Evolutionary conservation across 2,888 invertebrate species (phyloP).

Genomic region (Metallyticus violacea): DNA sequence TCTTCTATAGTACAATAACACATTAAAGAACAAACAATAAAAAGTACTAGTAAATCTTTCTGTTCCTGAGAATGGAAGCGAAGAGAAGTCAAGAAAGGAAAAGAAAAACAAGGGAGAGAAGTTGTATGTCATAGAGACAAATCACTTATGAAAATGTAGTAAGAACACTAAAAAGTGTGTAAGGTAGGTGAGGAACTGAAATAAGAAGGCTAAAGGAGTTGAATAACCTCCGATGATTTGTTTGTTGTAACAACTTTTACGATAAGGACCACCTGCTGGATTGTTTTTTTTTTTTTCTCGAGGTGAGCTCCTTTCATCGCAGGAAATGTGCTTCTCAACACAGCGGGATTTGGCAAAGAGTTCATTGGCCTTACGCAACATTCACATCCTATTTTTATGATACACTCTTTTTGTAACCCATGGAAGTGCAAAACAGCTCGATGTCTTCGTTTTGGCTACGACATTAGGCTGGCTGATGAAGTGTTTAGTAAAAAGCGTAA

Average conservation of each 20-base stretch:
- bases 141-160: too few relatives aligned
- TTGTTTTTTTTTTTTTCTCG: neutral
- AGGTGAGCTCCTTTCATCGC: neutral
- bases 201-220: neutral
- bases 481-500: neutral
- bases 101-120: too few relatives aligned
- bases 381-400: neutral
- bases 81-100: too few relatives aligned
- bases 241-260: neutral
- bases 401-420: neutral
- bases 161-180: neutral
- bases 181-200: neutral
- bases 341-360: neutral
- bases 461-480: neutral
- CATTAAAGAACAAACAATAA: too few relatives aligned
- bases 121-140: too few relatives aligned
- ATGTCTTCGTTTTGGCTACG: neutral
- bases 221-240: neutral
- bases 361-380: neutral
- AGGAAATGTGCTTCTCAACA: neutral
- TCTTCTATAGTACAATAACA: too few relatives aligned
- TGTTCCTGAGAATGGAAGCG: too few relatives aligned
- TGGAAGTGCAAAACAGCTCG: neutral
- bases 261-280: neutral
- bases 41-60: too few relatives aligned